Evolutionary conservation across 2,888 invertebrate species (phyloP).

Genomic region (Melieria crassipennis): DNA sequence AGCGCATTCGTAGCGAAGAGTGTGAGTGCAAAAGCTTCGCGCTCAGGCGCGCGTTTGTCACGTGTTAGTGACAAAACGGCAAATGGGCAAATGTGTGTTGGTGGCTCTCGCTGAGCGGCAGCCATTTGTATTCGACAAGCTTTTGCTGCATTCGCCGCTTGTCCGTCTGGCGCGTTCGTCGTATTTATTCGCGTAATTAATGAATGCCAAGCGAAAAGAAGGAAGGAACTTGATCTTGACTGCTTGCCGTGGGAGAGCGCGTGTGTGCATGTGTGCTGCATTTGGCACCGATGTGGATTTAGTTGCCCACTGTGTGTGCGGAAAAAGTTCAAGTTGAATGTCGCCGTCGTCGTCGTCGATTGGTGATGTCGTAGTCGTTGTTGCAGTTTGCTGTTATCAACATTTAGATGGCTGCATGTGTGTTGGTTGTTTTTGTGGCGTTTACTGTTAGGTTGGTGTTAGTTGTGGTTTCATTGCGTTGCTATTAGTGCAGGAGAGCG

Average conservation of each 20-base stretch:
- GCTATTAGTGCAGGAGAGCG: too few species aligned
- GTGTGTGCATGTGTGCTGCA: not conserved
- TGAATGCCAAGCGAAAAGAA: conserved; percentile 37
- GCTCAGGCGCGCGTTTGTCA: not conserved
- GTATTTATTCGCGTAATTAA: not conserved
- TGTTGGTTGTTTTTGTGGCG: not conserved
- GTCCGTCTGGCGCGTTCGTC: too few species aligned
- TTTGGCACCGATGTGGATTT: not conserved
- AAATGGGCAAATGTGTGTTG: too few species aligned
- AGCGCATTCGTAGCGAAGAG: not conserved
- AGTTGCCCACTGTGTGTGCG: conserved; percentile 35
- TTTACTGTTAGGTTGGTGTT: too few species aligned
- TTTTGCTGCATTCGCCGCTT: too few species aligned
- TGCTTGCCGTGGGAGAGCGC: conserved; percentile 41
- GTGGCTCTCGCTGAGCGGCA: too few species aligned
- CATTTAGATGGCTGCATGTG: not conserved
- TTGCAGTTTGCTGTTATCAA: conserved; percentile 19
- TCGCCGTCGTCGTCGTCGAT: conserved; percentile 42
- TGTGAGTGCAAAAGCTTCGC: conserved; percentile 8
- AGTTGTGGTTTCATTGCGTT: too few species aligned
- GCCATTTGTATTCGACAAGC: too few species aligned
- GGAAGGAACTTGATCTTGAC: conserved; percentile 62
- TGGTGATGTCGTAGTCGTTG: conserved; percentile 38
- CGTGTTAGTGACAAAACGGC: too few species aligned
- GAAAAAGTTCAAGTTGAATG: conserved; percentile 61